A percentile compares a stretch with the other conserved stretches of the same genome.
phyloP scores from a whole-genome alignment of 2,797 vertebrate species.

The Tinamus major region DNA sequence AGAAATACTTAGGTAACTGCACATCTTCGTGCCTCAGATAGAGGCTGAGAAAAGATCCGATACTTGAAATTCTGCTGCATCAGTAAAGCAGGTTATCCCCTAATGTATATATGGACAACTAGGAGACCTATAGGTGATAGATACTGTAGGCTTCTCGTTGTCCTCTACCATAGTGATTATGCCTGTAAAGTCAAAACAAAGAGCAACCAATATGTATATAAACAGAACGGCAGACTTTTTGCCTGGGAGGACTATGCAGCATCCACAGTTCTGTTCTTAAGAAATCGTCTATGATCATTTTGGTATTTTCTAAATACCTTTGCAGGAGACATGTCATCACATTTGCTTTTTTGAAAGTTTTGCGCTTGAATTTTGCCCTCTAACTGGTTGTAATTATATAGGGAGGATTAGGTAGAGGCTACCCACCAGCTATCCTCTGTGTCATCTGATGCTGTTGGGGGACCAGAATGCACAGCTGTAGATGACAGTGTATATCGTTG shows the following conservation, averaged over 20 bases:
- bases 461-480: constrained; percentile 25
- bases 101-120: not conserved
- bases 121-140: not conserved
- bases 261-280: constrained; percentile 7
- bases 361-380: constrained; percentile 20
- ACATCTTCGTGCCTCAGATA: not conserved
- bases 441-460: constrained; percentile 15
- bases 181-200: not conserved
- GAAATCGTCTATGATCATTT: not conserved
- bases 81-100: not conserved
- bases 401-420: constrained; percentile 29
- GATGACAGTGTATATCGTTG: not conserved
- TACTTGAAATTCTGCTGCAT: not conserved
- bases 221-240: not conserved
- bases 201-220: not conserved
- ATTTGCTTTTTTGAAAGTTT: not conserved
- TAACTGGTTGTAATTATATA: constrained; percentile 52
- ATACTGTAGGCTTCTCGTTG: not conserved
- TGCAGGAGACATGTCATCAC: not conserved
- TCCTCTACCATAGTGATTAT: not conserved
- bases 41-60: not conserved
- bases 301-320: not conserved
- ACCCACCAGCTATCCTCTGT: constrained; percentile 44
- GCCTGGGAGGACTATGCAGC: not conserved
- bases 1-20: constrained; percentile 10